Evolutionary conservation across 2,113 vertebrate genomes (phyloP).

Genomic region (Rhipidura dahli): DNA sequence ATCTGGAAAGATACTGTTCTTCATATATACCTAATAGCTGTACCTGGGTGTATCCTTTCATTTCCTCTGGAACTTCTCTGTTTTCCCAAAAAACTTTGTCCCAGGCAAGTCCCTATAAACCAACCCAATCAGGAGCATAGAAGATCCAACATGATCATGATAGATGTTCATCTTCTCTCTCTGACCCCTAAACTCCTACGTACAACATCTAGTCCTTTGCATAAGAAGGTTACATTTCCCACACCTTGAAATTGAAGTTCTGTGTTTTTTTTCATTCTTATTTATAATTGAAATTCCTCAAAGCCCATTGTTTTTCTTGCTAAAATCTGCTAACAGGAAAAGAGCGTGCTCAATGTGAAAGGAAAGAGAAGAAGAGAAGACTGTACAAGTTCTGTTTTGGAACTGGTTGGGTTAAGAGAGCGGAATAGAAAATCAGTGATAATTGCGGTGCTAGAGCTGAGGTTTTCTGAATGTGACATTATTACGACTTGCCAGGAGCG

Average conservation of each 20-base stretch:
- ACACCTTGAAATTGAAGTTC: neutral
- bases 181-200: neutral
- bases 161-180: neutral
- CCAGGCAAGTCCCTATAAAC: neutral
- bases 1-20: neutral
- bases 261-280: neutral
- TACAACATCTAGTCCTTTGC: neutral
- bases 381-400: neutral
- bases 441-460: conserved; percentile 3
- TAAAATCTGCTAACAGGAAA: neutral
- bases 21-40: neutral
- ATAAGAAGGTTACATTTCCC: neutral
- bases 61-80: neutral
- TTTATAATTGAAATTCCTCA: neutral
- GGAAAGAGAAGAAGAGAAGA: neutral
- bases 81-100: neutral
- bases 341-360: neutral
- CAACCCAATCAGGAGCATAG: neutral
- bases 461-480: conserved; percentile 37
- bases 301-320: neutral
- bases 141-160: neutral
- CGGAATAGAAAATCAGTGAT: neutral
- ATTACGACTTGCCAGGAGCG: conserved; percentile 8
- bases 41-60: neutral
- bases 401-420: neutral